phyloP scores from a whole-genome alignment of 2,113 vertebrate genomes.

The Notechis scutatus region DNA sequence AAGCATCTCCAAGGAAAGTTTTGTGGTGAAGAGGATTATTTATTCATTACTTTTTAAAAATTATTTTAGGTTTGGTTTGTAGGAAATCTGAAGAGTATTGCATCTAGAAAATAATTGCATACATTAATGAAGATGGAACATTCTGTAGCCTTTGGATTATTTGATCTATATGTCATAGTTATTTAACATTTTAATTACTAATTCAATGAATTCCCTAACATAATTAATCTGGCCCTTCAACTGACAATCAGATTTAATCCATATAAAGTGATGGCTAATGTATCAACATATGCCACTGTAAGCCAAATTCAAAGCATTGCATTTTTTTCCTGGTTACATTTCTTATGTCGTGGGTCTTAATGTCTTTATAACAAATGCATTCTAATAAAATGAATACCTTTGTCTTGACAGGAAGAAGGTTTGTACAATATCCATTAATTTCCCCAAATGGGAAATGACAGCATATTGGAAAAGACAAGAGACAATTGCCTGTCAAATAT shows the following conservation, averaged over 20 bases:
- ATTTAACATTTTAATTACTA: not conserved
- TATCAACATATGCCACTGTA: not conserved
- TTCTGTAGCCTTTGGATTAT: not conserved
- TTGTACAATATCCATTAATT: not conserved
- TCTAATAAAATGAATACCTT: not conserved
- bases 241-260: not conserved
- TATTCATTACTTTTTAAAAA: not conserved
- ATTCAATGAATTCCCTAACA: not conserved
- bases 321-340: not conserved
- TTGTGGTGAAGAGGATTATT: not conserved
- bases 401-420: not conserved
- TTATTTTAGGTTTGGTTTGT: not conserved
- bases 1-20: not conserved
- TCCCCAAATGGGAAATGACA: not conserved
- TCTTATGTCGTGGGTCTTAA: not conserved
- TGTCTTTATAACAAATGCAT: not conserved
- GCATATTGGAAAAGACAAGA: not conserved
- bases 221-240: slow-evolving; percentile 31
- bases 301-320: not conserved
- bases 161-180: not conserved
- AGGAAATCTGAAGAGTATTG: not conserved
- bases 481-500: not conserved
- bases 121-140: not conserved
- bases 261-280: slow-evolving; percentile 11
- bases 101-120: not conserved